These are phyloP conservation scores for Carabus problematicus DNA, from an alignment of 2,888 invertebrate genomes.

Conservation along the genomic window DNA sequence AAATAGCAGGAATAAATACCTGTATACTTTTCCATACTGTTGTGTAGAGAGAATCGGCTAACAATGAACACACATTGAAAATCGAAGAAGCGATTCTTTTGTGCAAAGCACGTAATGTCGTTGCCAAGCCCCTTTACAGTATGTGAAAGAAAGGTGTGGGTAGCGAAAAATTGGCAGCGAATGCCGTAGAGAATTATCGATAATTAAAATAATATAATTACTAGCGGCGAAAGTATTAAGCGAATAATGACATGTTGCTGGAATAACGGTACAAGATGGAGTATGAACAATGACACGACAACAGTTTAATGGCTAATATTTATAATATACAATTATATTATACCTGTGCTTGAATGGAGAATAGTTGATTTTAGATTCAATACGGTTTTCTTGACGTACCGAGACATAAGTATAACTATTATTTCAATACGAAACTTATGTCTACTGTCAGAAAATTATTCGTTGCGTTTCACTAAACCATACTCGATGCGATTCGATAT, in stretches of 20 bases:
- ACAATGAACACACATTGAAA: slow-evolving; percentile 31
- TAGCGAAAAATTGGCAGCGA: slow-evolving; percentile 17
- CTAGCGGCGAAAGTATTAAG: slow-evolving; percentile 4
- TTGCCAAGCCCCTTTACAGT: slow-evolving; percentile 9
- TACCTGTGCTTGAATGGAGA: neutral
- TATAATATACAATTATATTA: neutral
- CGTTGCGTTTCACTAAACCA: too few relatives aligned
- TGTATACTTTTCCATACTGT: neutral
- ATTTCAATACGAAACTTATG: too few relatives aligned
- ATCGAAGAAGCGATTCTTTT: slow-evolving; percentile 25
- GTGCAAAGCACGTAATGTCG: slow-evolving; percentile 5
- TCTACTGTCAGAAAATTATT: too few relatives aligned
- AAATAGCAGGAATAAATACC: too few relatives aligned
- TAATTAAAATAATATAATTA: slow-evolving; percentile 33
- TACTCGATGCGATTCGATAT: too few relatives aligned
- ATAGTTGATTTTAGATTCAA: neutral
- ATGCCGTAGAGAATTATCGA: slow-evolving; percentile 30
- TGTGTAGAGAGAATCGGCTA: slow-evolving; percentile 20
- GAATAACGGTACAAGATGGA: too few relatives aligned
- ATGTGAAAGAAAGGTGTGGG: slow-evolving; percentile 3
- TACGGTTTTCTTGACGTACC: too few relatives aligned
- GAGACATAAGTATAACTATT: too few relatives aligned
- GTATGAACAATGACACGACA: too few relatives aligned
- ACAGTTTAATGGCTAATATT: too few relatives aligned
- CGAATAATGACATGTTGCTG: too few relatives aligned